Conservation (phyloP, 2,113 vertebrate genomes). For the Antechinus stuartii region DNA sequence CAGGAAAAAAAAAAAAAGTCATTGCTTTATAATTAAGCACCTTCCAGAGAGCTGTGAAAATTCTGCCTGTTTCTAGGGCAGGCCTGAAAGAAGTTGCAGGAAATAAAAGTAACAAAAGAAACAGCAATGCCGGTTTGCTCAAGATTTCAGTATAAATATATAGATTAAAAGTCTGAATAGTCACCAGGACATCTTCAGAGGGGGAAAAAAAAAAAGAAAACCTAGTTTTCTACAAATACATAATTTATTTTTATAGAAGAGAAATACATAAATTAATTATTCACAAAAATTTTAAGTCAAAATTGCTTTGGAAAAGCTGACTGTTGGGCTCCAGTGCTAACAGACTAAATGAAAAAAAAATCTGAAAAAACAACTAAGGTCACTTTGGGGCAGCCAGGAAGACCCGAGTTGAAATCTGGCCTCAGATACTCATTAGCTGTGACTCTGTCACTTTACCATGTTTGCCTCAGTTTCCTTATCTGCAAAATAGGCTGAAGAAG, state of each 20-base stretch:
- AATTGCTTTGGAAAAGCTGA: conserved; percentile 34
- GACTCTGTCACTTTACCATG: background rate
- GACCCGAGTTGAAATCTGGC: no score
- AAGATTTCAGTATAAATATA: background rate
- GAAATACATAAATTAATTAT: conserved; percentile 56
- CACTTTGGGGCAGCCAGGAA: background rate
- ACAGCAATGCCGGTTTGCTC: background rate
- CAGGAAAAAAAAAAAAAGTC: no score
- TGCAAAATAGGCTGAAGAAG: background rate
- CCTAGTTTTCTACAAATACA: conserved; percentile 30
- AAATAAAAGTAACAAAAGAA: background rate
- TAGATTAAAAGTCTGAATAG: background rate
- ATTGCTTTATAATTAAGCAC: no score
- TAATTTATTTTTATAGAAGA: conserved; percentile 44
- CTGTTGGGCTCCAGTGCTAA: conserved; percentile 46
- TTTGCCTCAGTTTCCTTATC: background rate
- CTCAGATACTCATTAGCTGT: background rate
- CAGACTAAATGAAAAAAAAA: conserved; percentile 46
- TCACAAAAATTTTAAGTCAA: conserved; percentile 26
- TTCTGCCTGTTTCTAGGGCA: background rate
- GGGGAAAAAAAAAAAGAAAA: background rate
- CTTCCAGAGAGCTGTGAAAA: background rate
- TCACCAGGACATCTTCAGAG: background rate
- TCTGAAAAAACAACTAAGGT: background rate
- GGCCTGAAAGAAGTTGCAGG: background rate